These are phyloP conservation scores for Cricetomys ansorgei DNA, from an alignment of 2,113 vertebrate species.

Conservation along the genomic window DNA sequence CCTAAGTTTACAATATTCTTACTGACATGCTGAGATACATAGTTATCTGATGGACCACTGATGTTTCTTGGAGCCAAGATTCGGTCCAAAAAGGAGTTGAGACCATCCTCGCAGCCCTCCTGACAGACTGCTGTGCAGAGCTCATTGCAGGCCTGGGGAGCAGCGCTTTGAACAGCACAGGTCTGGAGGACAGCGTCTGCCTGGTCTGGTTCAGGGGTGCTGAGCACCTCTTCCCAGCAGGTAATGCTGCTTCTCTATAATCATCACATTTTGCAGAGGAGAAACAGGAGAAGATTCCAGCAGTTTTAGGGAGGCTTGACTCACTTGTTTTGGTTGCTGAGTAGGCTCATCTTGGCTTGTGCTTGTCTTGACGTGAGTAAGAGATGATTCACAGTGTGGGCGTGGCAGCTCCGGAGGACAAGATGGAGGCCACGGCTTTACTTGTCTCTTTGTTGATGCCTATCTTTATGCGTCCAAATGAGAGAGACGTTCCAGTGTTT, in stretches of 20 bases:
- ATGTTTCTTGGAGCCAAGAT: conserved; percentile 40
- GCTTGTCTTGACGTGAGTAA: conserved; percentile 48
- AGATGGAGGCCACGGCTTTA: neutral
- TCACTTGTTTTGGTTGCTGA: conserved; percentile 57
- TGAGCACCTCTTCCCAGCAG: conserved; percentile 26
- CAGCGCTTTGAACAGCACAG: neutral
- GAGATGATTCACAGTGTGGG: conserved; percentile 71
- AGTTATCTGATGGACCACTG: conserved; percentile 8
- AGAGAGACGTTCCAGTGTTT: neutral
- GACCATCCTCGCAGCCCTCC: neutral
- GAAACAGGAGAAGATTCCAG: conserved; percentile 23
- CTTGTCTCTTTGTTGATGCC: conserved; percentile 11
- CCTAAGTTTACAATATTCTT: neutral
- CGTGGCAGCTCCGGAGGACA: conserved; percentile 44
- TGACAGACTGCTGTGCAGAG: neutral
- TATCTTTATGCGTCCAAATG: neutral
- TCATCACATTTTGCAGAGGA: neutral
- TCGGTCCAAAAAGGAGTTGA: neutral
- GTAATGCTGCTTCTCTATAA: neutral
- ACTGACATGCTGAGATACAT: neutral
- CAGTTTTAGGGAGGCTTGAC: conserved; percentile 26
- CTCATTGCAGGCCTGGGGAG: neutral
- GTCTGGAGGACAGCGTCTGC: neutral
- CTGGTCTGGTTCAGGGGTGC: neutral
- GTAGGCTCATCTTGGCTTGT: conserved; percentile 63